A percentile compares a stretch with the other conserved stretches of the same genome.
phyloP scores from a whole-genome alignment of 2,113 vertebrate genomes.

The Chaetops frenatus region DNA sequence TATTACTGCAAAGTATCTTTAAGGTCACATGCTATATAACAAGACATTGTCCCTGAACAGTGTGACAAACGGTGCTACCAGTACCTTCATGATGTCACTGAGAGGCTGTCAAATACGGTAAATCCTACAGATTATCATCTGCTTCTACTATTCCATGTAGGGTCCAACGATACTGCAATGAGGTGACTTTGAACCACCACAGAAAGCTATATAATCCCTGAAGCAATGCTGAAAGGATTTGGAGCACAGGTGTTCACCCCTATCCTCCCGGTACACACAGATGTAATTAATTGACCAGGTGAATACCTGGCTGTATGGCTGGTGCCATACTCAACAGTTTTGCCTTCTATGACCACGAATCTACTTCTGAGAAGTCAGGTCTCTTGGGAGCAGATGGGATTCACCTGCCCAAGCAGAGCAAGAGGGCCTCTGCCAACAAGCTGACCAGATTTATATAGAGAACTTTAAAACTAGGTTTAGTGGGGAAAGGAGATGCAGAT shows the following conservation, averaged over 20 bases:
- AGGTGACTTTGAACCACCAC: neutral
- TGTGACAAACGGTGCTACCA: neutral
- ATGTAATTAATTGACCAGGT: neutral
- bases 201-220: neutral
- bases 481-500: neutral
- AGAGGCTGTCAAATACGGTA: neutral
- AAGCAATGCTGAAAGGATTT: neutral
- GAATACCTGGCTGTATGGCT: neutral
- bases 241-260: neutral
- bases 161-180: neutral
- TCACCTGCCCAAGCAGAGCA: neutral
- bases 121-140: neutral
- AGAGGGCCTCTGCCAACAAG: neutral
- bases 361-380: neutral
- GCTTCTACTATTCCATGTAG: neutral
- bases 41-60: neutral
- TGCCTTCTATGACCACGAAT: neutral
- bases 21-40: neutral
- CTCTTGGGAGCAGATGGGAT: neutral
- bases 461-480: neutral
- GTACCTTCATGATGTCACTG: fast-evolving
- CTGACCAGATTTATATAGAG: neutral
- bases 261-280: neutral
- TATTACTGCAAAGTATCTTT: neutral
- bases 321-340: neutral